Base-by-base conservation (phyloP, 2,888 invertebrate species). In the Desoria tigrina region DNA sequence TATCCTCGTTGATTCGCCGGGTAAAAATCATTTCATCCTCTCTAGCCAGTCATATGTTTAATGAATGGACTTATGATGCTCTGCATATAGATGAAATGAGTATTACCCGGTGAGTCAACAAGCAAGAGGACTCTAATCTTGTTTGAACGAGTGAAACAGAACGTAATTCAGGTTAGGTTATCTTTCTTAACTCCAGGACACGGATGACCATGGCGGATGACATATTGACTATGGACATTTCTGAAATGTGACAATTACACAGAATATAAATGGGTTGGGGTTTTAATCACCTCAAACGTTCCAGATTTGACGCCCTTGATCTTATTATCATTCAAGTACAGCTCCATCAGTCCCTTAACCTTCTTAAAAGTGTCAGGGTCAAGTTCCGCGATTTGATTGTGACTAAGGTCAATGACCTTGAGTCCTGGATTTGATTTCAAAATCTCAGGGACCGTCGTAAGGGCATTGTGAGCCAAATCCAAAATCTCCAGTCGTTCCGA, bases 401-500 rank as follows among this genome's bases (percentile, higher is more conserved):
- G 86, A 78, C 90, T 90, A 65, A 92, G 82, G 79, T 93, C 91
- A 54, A 93, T 82, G 63, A 87, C 82, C 78, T 87, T 86, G 21
- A 94, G 81, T 72, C 86, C 85, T 26, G 86, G 84, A 71, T 92
- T 81, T 70, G 86, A 85, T 62, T 86, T 86, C 59, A 92, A 80
- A 37, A 88, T 87, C 59, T 84, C 82, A 2, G 92, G 91, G 67
- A 93, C 83, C 77, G 87, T 86, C 23, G 86, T 84, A 57, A 94
- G 80, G 63, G 85, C 86, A 79, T 94, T 94, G 66, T 89, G 86
- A 0, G 92, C 91, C 61, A 89, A 84, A 79, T 91, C 89, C 28
- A 93, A 80, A 72, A 86, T 85, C 80, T 90, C 87, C 53, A 93
- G 82, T 51, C 88, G 85, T 69, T 87, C 83, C 58, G 84, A 85